Percentiles rank a stretch among this genome's conserved stretches.
Conservation (phyloP, 2,888 invertebrate species). For the Gisinianus flammeolus region DNA sequence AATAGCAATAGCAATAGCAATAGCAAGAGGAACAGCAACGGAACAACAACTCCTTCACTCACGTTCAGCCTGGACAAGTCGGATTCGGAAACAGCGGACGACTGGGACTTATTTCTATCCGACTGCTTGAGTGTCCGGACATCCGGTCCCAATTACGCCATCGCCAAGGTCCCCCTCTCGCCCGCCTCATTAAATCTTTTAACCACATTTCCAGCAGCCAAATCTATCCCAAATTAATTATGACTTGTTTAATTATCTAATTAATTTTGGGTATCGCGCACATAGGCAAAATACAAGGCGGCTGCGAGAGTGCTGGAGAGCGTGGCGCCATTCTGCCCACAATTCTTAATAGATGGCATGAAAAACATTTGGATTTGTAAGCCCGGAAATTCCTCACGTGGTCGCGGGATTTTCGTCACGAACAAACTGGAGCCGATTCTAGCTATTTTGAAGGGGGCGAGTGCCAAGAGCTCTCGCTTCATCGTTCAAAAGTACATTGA, state of each 20-base stretch:
- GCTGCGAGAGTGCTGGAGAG: constrained; percentile 71
- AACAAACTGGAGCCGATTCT: constrained; percentile 84
- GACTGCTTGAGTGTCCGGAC: too few relatives aligned
- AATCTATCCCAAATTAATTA: too few relatives aligned
- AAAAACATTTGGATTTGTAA: constrained; percentile 94
- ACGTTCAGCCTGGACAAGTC: too few relatives aligned
- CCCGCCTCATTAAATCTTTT: too few relatives aligned
- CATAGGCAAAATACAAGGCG: constrained; percentile 65
- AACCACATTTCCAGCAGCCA: too few relatives aligned
- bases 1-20: too few relatives aligned
- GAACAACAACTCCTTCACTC: too few relatives aligned
- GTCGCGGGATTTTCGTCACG: constrained; percentile 85
- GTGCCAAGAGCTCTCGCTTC: constrained; percentile 70
- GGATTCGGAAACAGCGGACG: too few relatives aligned
- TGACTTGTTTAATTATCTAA: constrained; percentile 52
- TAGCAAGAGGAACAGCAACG: too few relatives aligned
- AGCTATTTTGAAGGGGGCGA: constrained; percentile 70
- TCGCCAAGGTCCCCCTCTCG: too few relatives aligned
- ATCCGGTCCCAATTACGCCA: too few relatives aligned
- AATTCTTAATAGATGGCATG: constrained; percentile 80
- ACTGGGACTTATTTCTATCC: too few relatives aligned
- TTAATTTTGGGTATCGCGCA: background rate
- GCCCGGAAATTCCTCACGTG: constrained; percentile 90
- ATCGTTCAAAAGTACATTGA: constrained; percentile 97
- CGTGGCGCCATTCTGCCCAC: constrained; percentile 77